Evolutionary conservation across 1,140 invertebrate species (phyloP), one percentile per base, ranked within the genome.

Genomic region (Papilio glaucus): DNA sequence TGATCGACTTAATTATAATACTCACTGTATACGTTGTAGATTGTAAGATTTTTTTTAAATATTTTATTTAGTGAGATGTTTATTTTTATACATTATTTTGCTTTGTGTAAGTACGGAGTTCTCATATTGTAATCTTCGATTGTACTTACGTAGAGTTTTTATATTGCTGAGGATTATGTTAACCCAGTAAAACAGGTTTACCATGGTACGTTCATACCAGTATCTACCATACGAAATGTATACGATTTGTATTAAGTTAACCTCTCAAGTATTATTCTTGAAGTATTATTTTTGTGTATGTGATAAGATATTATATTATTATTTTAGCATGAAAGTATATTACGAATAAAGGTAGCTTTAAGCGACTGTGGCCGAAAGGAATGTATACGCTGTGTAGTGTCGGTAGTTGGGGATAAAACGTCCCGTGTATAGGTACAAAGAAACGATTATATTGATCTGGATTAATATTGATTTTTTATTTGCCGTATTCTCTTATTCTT

Each of bases 21-120:
- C 88, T 92, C 89, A 91, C 83, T 91, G 88, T 92, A 91, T 92
- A 92, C 86, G 89, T 89, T 90, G 68, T 88, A 91, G 87, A 72
- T 69, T 81, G 67, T 88, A 91, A 87, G 85, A 72, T 81, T 82
- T 81, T 84, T 79, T 85, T 87, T 76, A 12, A 12, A 26, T 57
- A 57, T 57, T 57, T 57, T 57, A 57, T 85, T 87, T 89, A 90
- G 90, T 92, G 89, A 91, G 89, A 91, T 86, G 68, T 88, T 82
- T 83, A 81, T 82, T 83, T 88, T 83, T 84, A 78, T 82, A 77
- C 72, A 83, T 82, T 81, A 76, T 81, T 84, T 85, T 81, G 74
- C 76, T 81, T 80, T 79, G 80, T 76, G 83, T 83, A 62, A 80
- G 85, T 89, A 89, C 84, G 85, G 90, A 88, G 85, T 76, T 75